A percentile compares a stretch with the other conserved stretches of the same genome.
Evolutionary conservation across 1,140 invertebrate species (phyloP).

Genomic region (Sycophila sp.): DNA sequence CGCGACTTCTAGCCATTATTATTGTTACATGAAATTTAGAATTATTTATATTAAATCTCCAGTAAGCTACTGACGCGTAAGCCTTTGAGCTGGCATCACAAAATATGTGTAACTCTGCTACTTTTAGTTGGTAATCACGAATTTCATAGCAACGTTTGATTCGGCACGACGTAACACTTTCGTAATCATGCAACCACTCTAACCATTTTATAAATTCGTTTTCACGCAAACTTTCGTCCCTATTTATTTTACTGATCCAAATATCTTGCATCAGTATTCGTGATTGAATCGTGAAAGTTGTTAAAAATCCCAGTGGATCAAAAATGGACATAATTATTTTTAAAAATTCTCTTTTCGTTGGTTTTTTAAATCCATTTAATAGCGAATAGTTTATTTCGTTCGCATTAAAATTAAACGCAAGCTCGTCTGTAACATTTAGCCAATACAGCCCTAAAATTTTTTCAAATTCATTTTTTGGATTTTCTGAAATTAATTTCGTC

Average conservation of each 20-base stretch:
- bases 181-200: constrained; percentile 15
- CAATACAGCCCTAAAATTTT: constrained; percentile 24
- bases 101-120: constrained; percentile 35
- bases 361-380: not conserved
- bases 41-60: not conserved
- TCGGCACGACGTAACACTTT: not conserved
- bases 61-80: constrained; percentile 42
- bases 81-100: constrained; percentile 40
- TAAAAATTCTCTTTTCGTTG: constrained; percentile 2
- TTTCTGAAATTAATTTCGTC: not conserved
- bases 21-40: not conserved
- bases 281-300: not conserved
- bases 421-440: constrained; percentile 29
- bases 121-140: not conserved
- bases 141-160: not conserved
- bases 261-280: constrained; percentile 58
- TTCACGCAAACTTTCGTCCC: not conserved
- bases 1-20: not conserved
- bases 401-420: constrained; percentile 42
- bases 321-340: not conserved
- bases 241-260: constrained; percentile 33
- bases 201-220: not conserved
- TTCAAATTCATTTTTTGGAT: not conserved
- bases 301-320: not conserved
- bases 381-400: not conserved